These are phyloP conservation scores for Pristionchus maxplancki DNA, from an alignment of 2,888 invertebrate genomes.

Conservation along the genomic window DNA sequence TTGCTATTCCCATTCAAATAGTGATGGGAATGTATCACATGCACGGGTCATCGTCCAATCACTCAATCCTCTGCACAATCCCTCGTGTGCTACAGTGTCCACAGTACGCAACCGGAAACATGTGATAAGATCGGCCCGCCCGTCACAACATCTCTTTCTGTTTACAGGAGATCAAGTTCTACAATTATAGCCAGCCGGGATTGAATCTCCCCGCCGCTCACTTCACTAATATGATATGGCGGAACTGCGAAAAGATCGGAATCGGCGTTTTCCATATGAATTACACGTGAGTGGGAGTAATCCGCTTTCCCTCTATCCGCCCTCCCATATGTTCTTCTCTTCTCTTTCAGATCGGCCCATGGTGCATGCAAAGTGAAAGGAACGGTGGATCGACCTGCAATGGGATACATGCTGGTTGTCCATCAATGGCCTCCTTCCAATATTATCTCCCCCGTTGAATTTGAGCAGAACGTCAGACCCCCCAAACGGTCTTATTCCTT, in stretches of 20 bases:
- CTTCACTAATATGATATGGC: slow-evolving; percentile 62
- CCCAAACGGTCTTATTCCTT: slow-evolving; percentile 52
- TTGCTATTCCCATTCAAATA: too few relatives aligned
- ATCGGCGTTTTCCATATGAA: slow-evolving; percentile 53
- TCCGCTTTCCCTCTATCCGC: background rate
- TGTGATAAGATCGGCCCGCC: background rate
- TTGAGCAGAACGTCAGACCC: slow-evolving; percentile 53
- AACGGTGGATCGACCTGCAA: slow-evolving; percentile 51
- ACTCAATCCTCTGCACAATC: background rate
- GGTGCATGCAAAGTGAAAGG: slow-evolving; percentile 53
- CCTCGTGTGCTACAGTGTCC: too few relatives aligned
- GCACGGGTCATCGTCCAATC: background rate
- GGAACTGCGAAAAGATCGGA: slow-evolving; percentile 57
- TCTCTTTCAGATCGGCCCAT: slow-evolving; percentile 51
- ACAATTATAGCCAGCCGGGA: slow-evolving; percentile 57
- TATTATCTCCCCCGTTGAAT: slow-evolving; percentile 46
- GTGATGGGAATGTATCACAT: too few relatives aligned
- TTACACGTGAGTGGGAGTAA: slow-evolving; percentile 52
- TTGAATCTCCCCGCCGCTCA: slow-evolving; percentile 55
- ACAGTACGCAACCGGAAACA: slow-evolving; percentile 21
- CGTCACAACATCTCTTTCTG: background rate
- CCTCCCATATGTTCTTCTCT: background rate
- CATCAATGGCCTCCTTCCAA: slow-evolving; percentile 56
- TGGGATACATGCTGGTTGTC: slow-evolving; percentile 56
- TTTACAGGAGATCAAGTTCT: slow-evolving; percentile 57